Evolutionary conservation across 1,140 invertebrate species (phyloP).

Genomic region (Conus betulinus): DNA sequence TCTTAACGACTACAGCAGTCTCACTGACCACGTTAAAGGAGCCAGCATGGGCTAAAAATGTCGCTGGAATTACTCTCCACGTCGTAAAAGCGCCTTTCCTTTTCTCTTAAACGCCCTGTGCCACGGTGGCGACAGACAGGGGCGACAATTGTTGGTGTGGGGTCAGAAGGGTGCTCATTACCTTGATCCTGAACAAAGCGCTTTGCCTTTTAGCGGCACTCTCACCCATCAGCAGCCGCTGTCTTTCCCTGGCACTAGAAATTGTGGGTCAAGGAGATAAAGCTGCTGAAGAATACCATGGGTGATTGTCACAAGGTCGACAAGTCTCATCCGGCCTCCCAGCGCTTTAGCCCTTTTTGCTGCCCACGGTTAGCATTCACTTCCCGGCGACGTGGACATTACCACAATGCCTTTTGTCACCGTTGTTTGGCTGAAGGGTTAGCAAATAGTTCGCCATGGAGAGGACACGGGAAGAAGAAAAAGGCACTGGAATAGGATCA

Average conservation of each 20-base stretch:
- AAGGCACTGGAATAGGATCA: not conserved
- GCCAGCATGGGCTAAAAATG: no score
- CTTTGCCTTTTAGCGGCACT: not conserved
- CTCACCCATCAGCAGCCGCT: not conserved
- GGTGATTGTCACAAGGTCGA: not conserved
- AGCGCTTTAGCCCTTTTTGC: not conserved
- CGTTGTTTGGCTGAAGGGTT: not conserved
- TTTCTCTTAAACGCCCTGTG: no score
- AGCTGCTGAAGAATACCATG: not conserved
- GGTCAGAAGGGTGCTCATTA: not conserved
- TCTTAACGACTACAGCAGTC: no score
- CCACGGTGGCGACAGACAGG: not conserved
- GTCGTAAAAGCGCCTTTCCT: no score
- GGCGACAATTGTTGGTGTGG: not conserved
- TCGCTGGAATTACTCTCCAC: no score
- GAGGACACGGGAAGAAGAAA: not conserved
- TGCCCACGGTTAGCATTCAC: not conserved
- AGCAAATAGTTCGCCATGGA: not conserved
- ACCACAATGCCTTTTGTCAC: not conserved
- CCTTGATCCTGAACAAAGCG: slow-evolving; percentile 6
- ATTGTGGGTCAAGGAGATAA: not conserved
- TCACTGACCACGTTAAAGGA: no score
- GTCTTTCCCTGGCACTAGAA: not conserved
- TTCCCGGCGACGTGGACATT: not conserved
- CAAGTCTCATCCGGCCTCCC: not conserved